Conservation (phyloP, 1,140 invertebrate genomes). For the Marisa cornuarietis region DNA sequence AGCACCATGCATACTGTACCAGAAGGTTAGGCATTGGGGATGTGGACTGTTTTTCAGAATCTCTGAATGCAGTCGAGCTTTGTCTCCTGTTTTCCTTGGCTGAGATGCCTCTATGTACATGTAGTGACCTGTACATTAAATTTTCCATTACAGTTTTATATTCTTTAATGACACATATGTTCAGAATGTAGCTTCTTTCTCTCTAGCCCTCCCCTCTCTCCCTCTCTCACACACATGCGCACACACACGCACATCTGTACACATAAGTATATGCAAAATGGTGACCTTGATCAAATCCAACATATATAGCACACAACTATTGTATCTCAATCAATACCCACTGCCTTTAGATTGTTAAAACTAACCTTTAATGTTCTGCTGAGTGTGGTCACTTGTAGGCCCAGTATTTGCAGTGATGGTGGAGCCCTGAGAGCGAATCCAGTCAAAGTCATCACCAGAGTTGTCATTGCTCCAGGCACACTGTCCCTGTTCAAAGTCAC, state of each 20-base stretch:
- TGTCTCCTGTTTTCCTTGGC: slow-evolving; percentile 49
- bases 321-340: background rate
- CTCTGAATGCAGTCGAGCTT: slow-evolving; percentile 48
- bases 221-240: background rate
- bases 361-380: slow-evolving; percentile 34
- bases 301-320: background rate
- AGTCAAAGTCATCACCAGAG: slow-evolving; percentile 60
- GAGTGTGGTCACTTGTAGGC: slow-evolving; percentile 59
- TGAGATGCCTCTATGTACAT: slow-evolving; percentile 59
- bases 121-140: slow-evolving; percentile 53
- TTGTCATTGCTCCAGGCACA: slow-evolving; percentile 52
- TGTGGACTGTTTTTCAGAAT: slow-evolving; percentile 29
- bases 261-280: background rate
- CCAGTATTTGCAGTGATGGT: slow-evolving; percentile 45
- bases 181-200: background rate
- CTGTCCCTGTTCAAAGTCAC: slow-evolving; percentile 58
- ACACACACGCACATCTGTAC: background rate
- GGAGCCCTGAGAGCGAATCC: slow-evolving; percentile 43
- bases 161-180: background rate
- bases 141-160: background rate
- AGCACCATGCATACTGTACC: slow-evolving; percentile 81
- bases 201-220: no score
- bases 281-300: background rate
- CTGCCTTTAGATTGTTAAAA: slow-evolving; percentile 37
- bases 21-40: slow-evolving; percentile 30